phyloP scores from a whole-genome alignment of 2,797 vertebrate genomes.

The Apogon hyalosoma region DNA sequence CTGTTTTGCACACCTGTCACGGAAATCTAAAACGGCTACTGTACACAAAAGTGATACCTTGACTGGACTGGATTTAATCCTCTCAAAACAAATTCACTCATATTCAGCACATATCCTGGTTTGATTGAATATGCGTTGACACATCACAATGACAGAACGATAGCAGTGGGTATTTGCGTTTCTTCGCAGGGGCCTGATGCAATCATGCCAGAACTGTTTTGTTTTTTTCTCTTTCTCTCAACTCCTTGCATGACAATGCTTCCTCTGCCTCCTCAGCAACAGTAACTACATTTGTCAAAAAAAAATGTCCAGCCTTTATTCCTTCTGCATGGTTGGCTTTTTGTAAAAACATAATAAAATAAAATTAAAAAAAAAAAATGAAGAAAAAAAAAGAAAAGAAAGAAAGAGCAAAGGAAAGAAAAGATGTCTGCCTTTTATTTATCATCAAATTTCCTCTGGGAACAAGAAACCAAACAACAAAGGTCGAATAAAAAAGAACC shows the following conservation, averaged over 20 bases:
- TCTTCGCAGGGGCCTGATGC: constrained; percentile 32
- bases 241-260: constrained; percentile 48
- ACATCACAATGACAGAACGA: constrained; percentile 38
- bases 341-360: not conserved
- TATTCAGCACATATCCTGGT: constrained; percentile 36
- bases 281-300: constrained; percentile 60
- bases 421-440: constrained; percentile 67
- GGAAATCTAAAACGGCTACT: constrained; percentile 47
- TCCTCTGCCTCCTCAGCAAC: constrained; percentile 26
- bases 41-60: constrained; percentile 38
- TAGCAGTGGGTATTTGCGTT: constrained; percentile 35
- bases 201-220: constrained; percentile 34
- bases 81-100: constrained; percentile 24
- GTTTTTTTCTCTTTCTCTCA: constrained; percentile 23
- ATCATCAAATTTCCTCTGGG: constrained; percentile 69
- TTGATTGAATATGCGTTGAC: constrained; percentile 48
- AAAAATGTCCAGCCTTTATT: constrained; percentile 23
- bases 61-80: constrained; percentile 8
- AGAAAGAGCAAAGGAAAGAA: not conserved
- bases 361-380: too few relatives aligned
- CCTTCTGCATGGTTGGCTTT: constrained; percentile 13
- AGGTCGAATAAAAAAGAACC: constrained; percentile 58
- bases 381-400: too few relatives aligned
- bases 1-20: constrained; percentile 43
- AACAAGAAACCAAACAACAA: constrained; percentile 67